Percentiles rank a stretch among this genome's conserved stretches.
These are phyloP conservation scores for Dorcus hopei DNA, from an alignment of 2,888 invertebrate genomes.

Conservation along the genomic window DNA sequence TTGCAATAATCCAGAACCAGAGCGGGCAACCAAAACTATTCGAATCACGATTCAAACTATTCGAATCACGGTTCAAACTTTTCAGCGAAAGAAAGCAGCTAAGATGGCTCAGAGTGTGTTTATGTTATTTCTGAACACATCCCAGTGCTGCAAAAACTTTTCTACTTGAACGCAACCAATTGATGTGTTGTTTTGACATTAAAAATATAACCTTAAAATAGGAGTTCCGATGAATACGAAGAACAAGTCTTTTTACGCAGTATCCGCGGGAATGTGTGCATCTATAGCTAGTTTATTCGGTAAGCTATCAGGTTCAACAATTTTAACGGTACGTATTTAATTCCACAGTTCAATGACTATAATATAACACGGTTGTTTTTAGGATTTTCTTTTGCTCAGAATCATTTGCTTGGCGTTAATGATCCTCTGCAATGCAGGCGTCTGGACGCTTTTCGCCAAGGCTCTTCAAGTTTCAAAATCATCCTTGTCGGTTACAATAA, in stretches of 20 bases:
- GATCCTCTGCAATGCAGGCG: constrained; percentile 60
- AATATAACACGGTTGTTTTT: neutral
- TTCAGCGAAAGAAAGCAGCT: no score
- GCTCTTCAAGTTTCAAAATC: constrained; percentile 59
- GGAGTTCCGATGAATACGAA: neutral
- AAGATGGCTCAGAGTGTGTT: no score
- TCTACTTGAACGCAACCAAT: no score
- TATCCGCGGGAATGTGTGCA: constrained; percentile 61
- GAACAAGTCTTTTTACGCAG: constrained; percentile 46
- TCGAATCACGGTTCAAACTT: no score
- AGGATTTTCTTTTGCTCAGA: constrained; percentile 36
- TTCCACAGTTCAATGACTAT: neutral
- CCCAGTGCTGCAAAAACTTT: no score
- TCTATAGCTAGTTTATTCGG: constrained; percentile 62
- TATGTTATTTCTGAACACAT: no score
- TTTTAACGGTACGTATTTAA: constrained; percentile 35
- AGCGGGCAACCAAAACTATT: no score
- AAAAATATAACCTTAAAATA: no score
- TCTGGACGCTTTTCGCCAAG: constrained; percentile 61
- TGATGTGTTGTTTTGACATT: no score
- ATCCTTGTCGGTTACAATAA: constrained; percentile 61
- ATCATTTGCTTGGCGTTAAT: constrained; percentile 51
- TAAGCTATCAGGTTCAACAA: constrained; percentile 58
- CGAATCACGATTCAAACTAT: no score
- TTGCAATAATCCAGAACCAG: no score